Percentiles rank a stretch among this genome's conserved stretches.
Evolutionary conservation across 2,113 vertebrate species (phyloP).

Genomic region (Perca flavescens): DNA sequence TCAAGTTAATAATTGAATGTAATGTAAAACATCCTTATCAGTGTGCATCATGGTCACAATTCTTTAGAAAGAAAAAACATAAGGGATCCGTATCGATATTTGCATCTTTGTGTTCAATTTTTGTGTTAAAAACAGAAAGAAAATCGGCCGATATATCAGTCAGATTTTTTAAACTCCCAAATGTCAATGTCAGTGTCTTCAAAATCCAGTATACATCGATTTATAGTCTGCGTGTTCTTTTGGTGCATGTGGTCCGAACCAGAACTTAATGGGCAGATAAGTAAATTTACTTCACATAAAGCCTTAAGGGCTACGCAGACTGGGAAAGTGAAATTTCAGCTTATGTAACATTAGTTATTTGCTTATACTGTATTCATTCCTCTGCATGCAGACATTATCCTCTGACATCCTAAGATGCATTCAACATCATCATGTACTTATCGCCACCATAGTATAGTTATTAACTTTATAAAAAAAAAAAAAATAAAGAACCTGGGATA

Average conservation of each 20-base stretch:
- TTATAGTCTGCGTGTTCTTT: not conserved
- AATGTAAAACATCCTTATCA: not conserved
- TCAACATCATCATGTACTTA: conserved; percentile 25
- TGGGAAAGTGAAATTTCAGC: conserved; percentile 8
- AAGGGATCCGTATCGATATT: not conserved
- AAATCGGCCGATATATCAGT: too few relatives aligned
- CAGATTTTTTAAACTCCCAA: not conserved
- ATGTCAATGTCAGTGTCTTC: not conserved
- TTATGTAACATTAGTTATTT: conserved; percentile 13
- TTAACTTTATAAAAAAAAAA: conserved; percentile 40
- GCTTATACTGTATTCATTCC: not conserved
- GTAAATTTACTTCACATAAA: not conserved
- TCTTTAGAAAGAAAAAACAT: not conserved
- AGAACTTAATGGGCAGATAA: not conserved
- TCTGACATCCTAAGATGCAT: conserved; percentile 22
- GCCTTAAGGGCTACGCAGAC: not conserved
- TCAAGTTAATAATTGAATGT: not conserved
- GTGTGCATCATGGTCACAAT: not conserved
- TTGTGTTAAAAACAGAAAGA: not conserved
- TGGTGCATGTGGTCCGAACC: not conserved
- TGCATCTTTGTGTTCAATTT: not conserved
- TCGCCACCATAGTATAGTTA: conserved; percentile 27
- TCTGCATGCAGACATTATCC: not conserved
- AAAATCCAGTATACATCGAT: not conserved
- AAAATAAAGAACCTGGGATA: conserved; percentile 29